phyloP scores from a whole-genome alignment of 2,888 invertebrate genomes.

The Griposia aprilina region DNA sequence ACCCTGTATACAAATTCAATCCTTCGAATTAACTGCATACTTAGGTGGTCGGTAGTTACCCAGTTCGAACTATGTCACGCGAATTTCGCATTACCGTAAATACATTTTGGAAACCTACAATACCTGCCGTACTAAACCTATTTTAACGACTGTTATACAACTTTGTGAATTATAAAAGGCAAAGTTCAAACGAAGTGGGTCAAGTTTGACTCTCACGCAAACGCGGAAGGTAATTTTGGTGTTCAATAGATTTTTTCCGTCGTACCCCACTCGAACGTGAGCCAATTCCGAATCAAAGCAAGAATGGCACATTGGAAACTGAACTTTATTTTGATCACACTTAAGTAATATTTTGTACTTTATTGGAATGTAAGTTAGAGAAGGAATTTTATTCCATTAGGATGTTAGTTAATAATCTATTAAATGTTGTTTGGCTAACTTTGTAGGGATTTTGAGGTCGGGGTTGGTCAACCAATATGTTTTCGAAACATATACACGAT shows the following conservation, averaged over 20 bases:
- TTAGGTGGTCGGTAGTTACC: neutral
- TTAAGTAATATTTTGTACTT: constrained; percentile 40
- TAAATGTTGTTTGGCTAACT: constrained; percentile 65
- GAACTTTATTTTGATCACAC: constrained; percentile 37
- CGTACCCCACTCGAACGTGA: constrained; percentile 63
- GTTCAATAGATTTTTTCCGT: constrained; percentile 70
- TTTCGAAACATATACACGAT: constrained; percentile 52
- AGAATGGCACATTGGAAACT: constrained; percentile 43
- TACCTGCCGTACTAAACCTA: constrained; percentile 52
- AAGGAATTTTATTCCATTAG: constrained; percentile 63
- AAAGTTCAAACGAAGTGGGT: constrained; percentile 67
- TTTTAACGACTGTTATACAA: constrained; percentile 67
- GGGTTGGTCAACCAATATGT: constrained; percentile 42
- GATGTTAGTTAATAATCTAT: constrained; percentile 64
- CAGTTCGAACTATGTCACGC: constrained; percentile 50
- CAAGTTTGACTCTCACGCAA: constrained; percentile 70
- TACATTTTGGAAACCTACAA: constrained; percentile 49
- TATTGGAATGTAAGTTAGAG: constrained; percentile 21
- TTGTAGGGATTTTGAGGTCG: constrained; percentile 43
- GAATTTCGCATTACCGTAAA: constrained; percentile 51
- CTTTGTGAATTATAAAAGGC: constrained; percentile 63
- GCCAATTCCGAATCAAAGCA: constrained; percentile 66
- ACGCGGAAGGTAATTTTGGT: constrained; percentile 69
- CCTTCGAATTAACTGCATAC: constrained; percentile 10
- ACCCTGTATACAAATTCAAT: constrained; percentile 1